Evolutionary conservation across 2,888 invertebrate species (phyloP), one percentile per base, ranked within the genome.

Genomic region (Flexamia atlantica): DNA sequence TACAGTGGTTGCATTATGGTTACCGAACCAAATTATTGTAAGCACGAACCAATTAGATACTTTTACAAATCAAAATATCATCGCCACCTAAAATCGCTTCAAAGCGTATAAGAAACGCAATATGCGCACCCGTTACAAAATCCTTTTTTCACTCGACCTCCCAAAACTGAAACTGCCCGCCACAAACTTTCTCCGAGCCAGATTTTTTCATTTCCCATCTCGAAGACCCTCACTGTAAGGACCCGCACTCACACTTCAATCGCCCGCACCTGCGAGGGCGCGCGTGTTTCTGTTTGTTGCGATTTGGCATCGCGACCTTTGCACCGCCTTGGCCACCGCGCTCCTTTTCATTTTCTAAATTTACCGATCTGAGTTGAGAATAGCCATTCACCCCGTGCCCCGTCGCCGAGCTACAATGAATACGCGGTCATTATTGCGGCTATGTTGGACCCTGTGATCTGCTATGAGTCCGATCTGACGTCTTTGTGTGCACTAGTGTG

Each of bases 271-370:
- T 36, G 50, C 17, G 50, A 7, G 50, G 50, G 50, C 12, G 50
- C 17, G 36, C 36, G 9, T 36, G 36, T 36, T 36, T 36, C 36
- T 36, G 36, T 50, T 14, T 50, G 50, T n/a, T 50, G 50, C 50
- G 50, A 50, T 36, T 30, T 68, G 68, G 30, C 32, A 68, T n/a
- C 9, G 5, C 72, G 72, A 20, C 23, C 72, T 32, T 40, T 42
- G 72, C 40, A 23, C 32, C 72, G 7, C 36, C 42, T 42, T 42
- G 72, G 40, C 72, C 40, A 72, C 68, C 36, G n/a, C 68, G 17
- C 68, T 36, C 30, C 40, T 46, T 76, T 76, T 76, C 74, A 28
- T 76, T 76, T 72, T 76, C 74, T 76, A 76, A n/a, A 50, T 76
- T 36, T 50, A 50, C 46, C 28, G 4, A 25, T 17, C 40, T n/a